Evolutionary conservation across 2,888 invertebrate species (phyloP).

Genomic region (Ornithoptera alexandrae): DNA sequence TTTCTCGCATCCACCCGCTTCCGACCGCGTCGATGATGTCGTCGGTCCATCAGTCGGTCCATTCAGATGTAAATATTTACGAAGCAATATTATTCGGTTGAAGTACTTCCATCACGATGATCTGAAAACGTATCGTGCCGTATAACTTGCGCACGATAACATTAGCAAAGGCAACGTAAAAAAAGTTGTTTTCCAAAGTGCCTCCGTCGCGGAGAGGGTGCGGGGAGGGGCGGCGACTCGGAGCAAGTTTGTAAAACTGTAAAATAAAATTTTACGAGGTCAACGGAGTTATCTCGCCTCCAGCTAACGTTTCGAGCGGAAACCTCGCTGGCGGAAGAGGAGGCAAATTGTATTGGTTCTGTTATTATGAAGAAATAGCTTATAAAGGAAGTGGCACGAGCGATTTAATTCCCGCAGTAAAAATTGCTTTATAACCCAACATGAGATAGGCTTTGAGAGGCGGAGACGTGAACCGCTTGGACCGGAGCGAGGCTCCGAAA

Average conservation of each 20-base stretch:
- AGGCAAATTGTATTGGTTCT: conserved; percentile 25
- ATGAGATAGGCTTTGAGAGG: background rate
- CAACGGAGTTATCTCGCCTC: conserved; percentile 21
- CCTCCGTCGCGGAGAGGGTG: background rate
- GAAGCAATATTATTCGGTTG: no score
- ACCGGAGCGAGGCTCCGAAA: no score
- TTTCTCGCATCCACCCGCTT: no score
- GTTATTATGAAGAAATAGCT: conserved; percentile 22
- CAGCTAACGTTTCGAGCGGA: conserved; percentile 18
- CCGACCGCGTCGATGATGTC: no score
- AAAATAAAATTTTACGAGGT: conserved; percentile 26
- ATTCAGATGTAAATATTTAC: no score
- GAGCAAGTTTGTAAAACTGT: conserved; percentile 22
- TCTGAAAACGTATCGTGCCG: no score
- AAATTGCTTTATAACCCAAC: background rate
- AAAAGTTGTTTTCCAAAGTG: background rate
- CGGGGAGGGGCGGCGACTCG: background rate
- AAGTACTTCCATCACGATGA: no score
- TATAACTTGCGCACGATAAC: background rate
- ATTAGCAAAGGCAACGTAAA: conserved; percentile 1
- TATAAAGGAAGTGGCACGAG: conserved; percentile 11
- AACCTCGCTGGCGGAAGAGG: conserved; percentile 16
- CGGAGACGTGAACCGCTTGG: no score
- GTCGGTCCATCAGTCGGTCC: no score
- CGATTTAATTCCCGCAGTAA: background rate